phyloP scores from a whole-genome alignment of 2,797 vertebrate genomes.

The Gymnodraco acuticeps region DNA sequence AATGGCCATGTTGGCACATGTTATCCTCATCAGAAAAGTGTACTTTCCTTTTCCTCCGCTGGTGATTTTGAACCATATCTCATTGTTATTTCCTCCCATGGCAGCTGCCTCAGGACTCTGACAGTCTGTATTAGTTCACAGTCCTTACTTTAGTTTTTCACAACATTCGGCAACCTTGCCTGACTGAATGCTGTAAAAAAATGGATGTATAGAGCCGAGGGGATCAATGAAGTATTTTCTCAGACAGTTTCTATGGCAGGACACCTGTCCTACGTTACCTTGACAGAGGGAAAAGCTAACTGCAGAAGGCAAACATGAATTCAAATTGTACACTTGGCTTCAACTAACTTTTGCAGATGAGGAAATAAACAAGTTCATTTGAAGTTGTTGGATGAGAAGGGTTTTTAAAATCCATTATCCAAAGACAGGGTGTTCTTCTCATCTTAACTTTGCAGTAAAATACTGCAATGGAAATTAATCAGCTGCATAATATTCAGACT shows the following conservation, averaged over 20 bases:
- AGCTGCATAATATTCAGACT: background rate
- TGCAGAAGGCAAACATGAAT: conserved; percentile 37
- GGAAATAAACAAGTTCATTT: conserved; percentile 3
- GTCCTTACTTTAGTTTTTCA: conserved; percentile 30
- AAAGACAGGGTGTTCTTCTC: conserved; percentile 16
- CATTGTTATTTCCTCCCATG: conserved; percentile 23
- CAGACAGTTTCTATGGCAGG: conserved; percentile 35
- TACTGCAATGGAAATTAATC: background rate
- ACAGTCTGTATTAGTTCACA: conserved; percentile 31
- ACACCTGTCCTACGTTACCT: conserved; percentile 43
- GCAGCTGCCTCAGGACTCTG: conserved; percentile 40
- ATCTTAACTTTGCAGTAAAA: conserved; percentile 12
- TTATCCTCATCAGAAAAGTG: conserved; percentile 28
- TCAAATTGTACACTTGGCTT: conserved; percentile 44
- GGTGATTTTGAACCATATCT: conserved; percentile 22
- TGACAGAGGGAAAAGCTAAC: conserved; percentile 47
- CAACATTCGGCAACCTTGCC: conserved; percentile 28
- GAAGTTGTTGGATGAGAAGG: conserved; percentile 1
- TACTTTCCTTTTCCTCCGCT: conserved; percentile 23
- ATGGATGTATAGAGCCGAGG: conserved; percentile 30
- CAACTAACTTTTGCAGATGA: conserved; percentile 30
- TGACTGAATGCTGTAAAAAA: conserved; percentile 29
- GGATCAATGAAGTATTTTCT: conserved; percentile 50
- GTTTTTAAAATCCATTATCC: conserved; percentile 43
- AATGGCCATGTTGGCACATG: conserved; percentile 29